Conservation (phyloP, 2,113 vertebrate genomes). For the Halcyon senegalensis region DNA sequence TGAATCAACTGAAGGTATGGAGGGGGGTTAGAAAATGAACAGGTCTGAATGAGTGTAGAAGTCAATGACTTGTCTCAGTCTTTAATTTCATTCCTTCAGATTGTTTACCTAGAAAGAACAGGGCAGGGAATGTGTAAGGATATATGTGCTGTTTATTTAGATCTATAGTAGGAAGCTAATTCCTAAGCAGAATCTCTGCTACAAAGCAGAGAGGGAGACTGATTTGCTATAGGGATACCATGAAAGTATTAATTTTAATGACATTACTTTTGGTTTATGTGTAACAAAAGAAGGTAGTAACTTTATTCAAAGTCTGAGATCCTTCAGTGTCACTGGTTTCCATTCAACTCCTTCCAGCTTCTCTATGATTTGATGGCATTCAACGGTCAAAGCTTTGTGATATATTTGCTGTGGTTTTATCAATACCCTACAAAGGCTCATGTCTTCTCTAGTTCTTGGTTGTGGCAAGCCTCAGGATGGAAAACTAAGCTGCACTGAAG, state of each 20-base stretch:
- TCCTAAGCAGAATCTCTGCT: neutral
- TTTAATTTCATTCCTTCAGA: conserved; percentile 18
- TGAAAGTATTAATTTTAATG: conserved; percentile 47
- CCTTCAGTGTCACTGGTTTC: conserved; percentile 47
- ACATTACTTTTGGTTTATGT: neutral
- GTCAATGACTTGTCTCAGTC: conserved; percentile 3
- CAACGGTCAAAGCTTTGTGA: conserved; percentile 12
- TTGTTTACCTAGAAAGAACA: conserved; percentile 33
- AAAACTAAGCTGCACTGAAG: conserved; percentile 22
- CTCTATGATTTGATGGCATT: conserved; percentile 22
- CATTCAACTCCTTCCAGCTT: conserved; percentile 7
- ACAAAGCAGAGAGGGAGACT: neutral
- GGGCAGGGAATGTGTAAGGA: neutral
- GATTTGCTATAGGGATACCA: neutral
- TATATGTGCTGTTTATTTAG: conserved; percentile 28
- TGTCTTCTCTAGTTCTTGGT: neutral
- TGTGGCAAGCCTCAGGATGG: neutral
- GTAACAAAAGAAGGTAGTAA: conserved; percentile 16
- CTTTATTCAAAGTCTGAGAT: conserved; percentile 35
- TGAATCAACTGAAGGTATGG: neutral
- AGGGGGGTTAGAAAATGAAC: neutral
- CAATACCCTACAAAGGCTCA: neutral
- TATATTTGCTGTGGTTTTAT: conserved; percentile 40
- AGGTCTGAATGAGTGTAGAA: conserved; percentile 13
- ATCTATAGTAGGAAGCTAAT: neutral